Base-by-base conservation (phyloP, 2,888 invertebrate species). In the Cephus runcator region DNA sequence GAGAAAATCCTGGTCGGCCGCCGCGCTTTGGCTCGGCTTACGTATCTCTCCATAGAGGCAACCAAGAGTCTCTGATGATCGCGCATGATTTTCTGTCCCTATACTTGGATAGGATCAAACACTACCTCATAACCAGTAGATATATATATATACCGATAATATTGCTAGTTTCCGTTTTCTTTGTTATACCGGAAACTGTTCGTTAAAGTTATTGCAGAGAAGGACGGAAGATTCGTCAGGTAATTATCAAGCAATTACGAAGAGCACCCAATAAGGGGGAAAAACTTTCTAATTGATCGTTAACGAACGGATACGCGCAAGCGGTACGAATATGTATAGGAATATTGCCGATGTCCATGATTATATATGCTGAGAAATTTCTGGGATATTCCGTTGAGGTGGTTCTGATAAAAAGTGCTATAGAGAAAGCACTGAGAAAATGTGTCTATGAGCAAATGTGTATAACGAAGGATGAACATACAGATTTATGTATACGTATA, bases 281-380 rank as follows among this genome's bases (percentile, higher is more conserved):
- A 83, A 80, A 83, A 80, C 81, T 80, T 79, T 83, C 77, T 83
- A 83, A 83, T 83, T 83, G 83, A 79, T 79, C 80, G 79, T 83
- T 81, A 83, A 83, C 78, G 69, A 73, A 76, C 77, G 73, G 76
- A 69, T 75, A 73, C 15, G 40, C 40, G 40, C 40, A 40, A 40
- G 40, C 40, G 15, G 40, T 6, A 56, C 56, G 56, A 56, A 56
- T 23, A 23, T 23, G 56, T 56, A 56, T 56, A 23, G 56, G 56
- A 23, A 6, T 23, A 56, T 56, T 9, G 56, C 2, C 56, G 23
- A 56, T 3, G 56, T 56, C 23, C 9, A 23, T 23, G 4, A 23
- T 12, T 35, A 6, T 56, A 2, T 3, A 23, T 23, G 9, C 56
- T 56, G 2, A 9, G 2, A 23, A 23, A 2, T 56, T 23, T 56